A percentile compares a stretch with the other conserved stretches of the same genome.
Evolutionary conservation across 2,888 invertebrate species (phyloP).

Genomic region (Cyclophora punctaria): DNA sequence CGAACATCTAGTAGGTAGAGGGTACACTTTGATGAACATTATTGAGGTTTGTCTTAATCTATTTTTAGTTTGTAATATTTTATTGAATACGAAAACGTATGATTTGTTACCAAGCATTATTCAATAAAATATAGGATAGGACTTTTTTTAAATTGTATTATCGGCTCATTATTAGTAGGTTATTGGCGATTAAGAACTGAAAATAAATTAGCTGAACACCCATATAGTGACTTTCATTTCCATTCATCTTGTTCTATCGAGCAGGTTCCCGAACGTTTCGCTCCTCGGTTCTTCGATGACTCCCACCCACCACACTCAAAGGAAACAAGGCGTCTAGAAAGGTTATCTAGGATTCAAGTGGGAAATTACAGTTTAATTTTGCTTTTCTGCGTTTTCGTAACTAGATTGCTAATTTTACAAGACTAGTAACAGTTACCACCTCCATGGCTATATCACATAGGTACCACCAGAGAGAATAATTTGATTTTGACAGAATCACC

Average conservation of each 20-base stretch:
- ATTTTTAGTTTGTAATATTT: slow-evolving; percentile 64
- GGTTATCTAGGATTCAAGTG: too few relatives aligned
- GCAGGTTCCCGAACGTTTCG: too few relatives aligned
- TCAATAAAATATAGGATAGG: slow-evolving; percentile 69
- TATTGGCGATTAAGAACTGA: slow-evolving; percentile 75
- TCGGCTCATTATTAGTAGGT: slow-evolving; percentile 74
- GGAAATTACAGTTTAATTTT: too few relatives aligned
- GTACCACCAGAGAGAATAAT: too few relatives aligned
- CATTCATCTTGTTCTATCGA: neutral
- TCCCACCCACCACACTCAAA: too few relatives aligned
- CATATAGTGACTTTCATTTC: slow-evolving; percentile 35
- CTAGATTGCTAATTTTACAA: too few relatives aligned
- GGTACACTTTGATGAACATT: slow-evolving; percentile 28
- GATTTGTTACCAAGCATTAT: slow-evolving; percentile 75
- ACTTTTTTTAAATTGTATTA: slow-evolving; percentile 73
- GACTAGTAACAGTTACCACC: too few relatives aligned
- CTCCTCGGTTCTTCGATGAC: too few relatives aligned
- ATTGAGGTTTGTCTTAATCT: slow-evolving; percentile 60
- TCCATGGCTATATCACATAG: too few relatives aligned
- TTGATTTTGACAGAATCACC: too few relatives aligned
- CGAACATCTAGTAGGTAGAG: slow-evolving; percentile 15
- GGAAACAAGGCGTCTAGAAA: too few relatives aligned
- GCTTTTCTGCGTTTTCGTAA: too few relatives aligned
- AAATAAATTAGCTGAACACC: slow-evolving; percentile 73
- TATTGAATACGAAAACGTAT: slow-evolving; percentile 70